Evolutionary conservation across 2,797 vertebrate species (phyloP).

Genomic region (Mycteria americana): DNA sequence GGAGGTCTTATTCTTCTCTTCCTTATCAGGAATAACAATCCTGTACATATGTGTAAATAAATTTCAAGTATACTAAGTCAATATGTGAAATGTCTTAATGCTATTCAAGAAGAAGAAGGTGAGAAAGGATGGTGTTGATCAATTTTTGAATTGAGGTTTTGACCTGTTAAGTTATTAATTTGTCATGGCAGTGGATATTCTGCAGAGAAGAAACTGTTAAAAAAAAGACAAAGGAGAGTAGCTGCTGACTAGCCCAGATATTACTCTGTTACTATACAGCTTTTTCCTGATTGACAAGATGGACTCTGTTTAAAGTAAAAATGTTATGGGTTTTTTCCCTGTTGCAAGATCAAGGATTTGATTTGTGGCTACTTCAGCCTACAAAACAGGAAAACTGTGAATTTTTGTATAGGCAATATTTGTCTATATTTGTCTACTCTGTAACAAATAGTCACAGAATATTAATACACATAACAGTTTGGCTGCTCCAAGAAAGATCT

Average conservation of each 20-base stretch:
- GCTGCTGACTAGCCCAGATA: background rate
- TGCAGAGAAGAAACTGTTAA: background rate
- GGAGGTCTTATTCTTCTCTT: background rate
- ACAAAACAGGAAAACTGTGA: slow-evolving; percentile 72
- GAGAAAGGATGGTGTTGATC: background rate
- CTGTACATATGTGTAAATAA: background rate
- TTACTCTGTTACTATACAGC: background rate
- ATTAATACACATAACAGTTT: background rate
- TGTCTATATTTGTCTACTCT: background rate
- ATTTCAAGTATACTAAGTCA: background rate
- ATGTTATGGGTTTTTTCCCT: background rate
- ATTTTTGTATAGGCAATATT: background rate
- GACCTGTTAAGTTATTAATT: background rate
- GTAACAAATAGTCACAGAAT: background rate
- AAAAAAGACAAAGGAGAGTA: background rate
- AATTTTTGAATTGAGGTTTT: background rate
- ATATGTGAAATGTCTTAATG: background rate
- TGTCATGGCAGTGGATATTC: background rate
- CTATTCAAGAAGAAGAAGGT: background rate
- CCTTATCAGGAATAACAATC: background rate
- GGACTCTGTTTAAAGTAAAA: slow-evolving; percentile 33
- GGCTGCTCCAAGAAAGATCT: background rate
- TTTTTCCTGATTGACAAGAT: slow-evolving; percentile 33
- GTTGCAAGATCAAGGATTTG: slow-evolving; percentile 26
- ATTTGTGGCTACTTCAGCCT: slow-evolving; percentile 74